These are phyloP conservation scores for Dermolepida albohirtum DNA, from an alignment of 2,888 invertebrate genomes.

Conservation along the genomic window DNA sequence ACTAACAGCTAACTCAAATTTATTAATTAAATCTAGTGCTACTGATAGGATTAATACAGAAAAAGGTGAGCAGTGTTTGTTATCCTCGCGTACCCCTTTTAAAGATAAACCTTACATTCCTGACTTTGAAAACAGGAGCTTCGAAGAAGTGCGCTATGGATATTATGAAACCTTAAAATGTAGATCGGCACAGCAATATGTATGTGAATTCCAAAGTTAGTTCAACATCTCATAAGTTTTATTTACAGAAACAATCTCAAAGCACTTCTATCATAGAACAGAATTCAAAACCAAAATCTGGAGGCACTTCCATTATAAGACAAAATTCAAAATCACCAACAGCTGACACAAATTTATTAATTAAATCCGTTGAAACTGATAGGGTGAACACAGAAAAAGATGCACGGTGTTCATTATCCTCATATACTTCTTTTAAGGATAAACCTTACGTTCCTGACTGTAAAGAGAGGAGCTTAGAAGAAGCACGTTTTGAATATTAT, in stretches of 20 bases:
- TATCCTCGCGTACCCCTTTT: conserved; percentile 82
- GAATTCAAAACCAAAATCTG: too few species aligned
- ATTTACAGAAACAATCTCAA: too few species aligned
- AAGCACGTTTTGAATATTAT: conserved; percentile 80
- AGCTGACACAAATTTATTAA: conserved; percentile 57
- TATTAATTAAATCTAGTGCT: conserved; percentile 64
- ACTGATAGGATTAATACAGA: conserved; percentile 74
- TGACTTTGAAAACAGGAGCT: conserved; percentile 80
- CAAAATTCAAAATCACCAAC: conserved; percentile 52
- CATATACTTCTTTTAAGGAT: conserved; percentile 82
- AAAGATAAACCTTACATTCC: conserved; percentile 80
- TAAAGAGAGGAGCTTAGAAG: conserved; percentile 83
- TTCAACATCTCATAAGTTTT: not conserved
- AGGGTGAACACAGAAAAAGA: conserved; percentile 74
- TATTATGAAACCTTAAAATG: conserved; percentile 79
- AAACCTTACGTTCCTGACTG: conserved; percentile 79
- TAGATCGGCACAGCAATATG: conserved; percentile 76
- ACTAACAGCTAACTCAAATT: conserved; percentile 58
- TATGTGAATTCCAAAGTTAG: conserved; percentile 59
- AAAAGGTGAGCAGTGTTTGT: conserved; percentile 83
- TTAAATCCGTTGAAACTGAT: conserved; percentile 69
- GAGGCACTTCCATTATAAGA: conserved; percentile 42
- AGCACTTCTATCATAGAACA: too few species aligned
- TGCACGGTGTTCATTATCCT: conserved; percentile 84
- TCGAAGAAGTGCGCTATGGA: conserved; percentile 82